These are phyloP conservation scores for Chelidonichthys spinosus DNA, from an alignment of 2,797 vertebrate species.

Conservation along the genomic window DNA sequence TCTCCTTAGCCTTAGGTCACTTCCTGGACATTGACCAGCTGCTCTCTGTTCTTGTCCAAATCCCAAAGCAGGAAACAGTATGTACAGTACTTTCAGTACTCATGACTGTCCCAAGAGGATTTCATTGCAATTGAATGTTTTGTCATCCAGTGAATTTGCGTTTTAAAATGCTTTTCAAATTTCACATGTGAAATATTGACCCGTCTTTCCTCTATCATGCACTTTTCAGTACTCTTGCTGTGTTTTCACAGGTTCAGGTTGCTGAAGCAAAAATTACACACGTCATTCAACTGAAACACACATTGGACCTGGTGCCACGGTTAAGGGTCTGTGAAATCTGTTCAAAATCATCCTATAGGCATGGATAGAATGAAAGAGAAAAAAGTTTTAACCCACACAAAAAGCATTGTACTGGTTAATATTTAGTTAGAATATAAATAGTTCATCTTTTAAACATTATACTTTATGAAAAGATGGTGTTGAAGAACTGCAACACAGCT, in stretches of 20 bases:
- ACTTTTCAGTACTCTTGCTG: not conserved
- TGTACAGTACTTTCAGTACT: slow-evolving; percentile 16
- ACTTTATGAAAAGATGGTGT: slow-evolving; percentile 78
- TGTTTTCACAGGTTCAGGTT: slow-evolving; percentile 86
- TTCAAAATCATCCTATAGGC: not conserved
- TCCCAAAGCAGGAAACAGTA: slow-evolving; percentile 98
- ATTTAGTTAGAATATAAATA: not conserved
- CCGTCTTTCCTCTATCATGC: not conserved
- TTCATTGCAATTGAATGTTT: slow-evolving; percentile 4
- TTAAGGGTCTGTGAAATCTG: slow-evolving; percentile 86
- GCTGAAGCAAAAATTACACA: slow-evolving; percentile 98
- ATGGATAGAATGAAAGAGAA: slow-evolving; percentile 2
- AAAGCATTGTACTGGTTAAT: not conserved
- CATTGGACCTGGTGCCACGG: slow-evolving; percentile 91
- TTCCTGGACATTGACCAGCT: slow-evolving; percentile 97
- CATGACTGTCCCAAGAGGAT: not conserved
- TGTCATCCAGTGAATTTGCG: not conserved
- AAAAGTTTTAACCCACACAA: not conserved
- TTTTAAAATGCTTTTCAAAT: not conserved
- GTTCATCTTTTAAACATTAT: not conserved
- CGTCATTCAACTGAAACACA: slow-evolving; percentile 96
- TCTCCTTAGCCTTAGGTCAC: slow-evolving; percentile 89
- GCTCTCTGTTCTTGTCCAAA: slow-evolving; percentile 94
- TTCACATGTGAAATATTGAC: too few species aligned
- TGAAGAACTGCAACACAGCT: slow-evolving; percentile 89